Evolutionary conservation across 2,888 invertebrate species (phyloP), one percentile per base, ranked within the genome.

Genomic region (Hypena proboscidalis): DNA sequence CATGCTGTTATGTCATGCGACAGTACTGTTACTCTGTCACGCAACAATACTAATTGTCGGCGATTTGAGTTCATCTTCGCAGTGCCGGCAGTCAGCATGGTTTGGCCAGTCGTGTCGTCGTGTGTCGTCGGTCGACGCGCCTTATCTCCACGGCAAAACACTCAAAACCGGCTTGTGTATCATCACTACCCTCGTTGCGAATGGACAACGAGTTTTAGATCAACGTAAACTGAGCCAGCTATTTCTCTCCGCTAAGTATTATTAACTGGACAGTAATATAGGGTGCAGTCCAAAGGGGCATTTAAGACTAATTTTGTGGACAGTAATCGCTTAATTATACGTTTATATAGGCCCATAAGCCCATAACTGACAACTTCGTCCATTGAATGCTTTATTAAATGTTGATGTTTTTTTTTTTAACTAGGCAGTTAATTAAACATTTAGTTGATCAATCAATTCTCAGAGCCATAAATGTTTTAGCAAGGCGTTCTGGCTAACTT

Each of bases 1-100:
- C 86, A 85, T 85, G 80, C 67, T 71, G 76, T 85, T 83, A 84
- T 81, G 73, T 78, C 83, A 85, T 71, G 69, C 68, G 67, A 77
- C 74, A 63, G 74, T 83, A 84, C 87, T 80, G 86, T 86, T 87
- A 77, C 55, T 62, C 67, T 77, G 80, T 71, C 82, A 84, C 80
- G 83, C 79, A 82, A 85, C 81, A 83, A 85, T 75, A 76, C 79
- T 79, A 83, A 82, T 79, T 77, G 78, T 67, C 68, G 68, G 62
- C 58, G 61, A 57, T 63, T 64, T 67, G 59, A 74, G 73, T 72
- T 74, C 58, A 58, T 59, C 56, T 62, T 65, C 59, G 60, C 53
- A 60, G 39, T 33, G 48, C 37, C 31, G 29, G n/a, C n/a, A n/a
- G 50, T 46, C 38, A 46, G 34, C 45, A 35, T 34, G 19, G 32